Conservation (phyloP, 92 coral and sea anemone species). For the Scolanthus callimorphus region DNA sequence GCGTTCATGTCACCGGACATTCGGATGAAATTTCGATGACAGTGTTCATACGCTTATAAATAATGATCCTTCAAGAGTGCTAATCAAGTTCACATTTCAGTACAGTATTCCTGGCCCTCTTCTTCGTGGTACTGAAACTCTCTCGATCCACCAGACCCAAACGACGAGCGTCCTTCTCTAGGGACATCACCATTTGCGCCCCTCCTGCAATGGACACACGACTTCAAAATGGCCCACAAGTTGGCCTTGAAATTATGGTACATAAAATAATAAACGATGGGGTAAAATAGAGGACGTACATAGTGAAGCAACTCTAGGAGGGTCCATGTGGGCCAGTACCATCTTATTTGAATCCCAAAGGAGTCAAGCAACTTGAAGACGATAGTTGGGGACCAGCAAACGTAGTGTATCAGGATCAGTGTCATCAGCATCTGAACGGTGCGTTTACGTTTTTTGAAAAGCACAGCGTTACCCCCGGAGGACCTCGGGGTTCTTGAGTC, state of each 20-base stretch:
- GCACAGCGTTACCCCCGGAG: slow-evolving; percentile 92
- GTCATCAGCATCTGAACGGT: slow-evolving; percentile 43
- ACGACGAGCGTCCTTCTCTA: neutral
- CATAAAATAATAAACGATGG: slow-evolving; percentile 60
- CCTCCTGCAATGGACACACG: slow-evolving; percentile 18
- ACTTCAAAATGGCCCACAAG: slow-evolving; percentile 35
- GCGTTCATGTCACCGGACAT: too few species aligned
- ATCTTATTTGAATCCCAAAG: slow-evolving; percentile 21
- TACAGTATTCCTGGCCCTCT: neutral
- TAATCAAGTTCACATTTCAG: slow-evolving; percentile 3
- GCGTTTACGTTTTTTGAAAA: slow-evolving; percentile 55
- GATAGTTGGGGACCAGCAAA: slow-evolving; percentile 75
- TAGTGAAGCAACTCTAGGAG: slow-evolving; percentile 61
- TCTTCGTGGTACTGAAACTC: neutral
- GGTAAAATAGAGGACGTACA: slow-evolving; percentile 48
- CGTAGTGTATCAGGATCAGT: slow-evolving; percentile 44
- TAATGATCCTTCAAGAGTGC: too few species aligned
- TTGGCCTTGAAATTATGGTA: slow-evolving; percentile 44
- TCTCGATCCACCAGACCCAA: neutral
- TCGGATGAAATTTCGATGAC: too few species aligned
- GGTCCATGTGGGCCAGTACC: slow-evolving; percentile 60
- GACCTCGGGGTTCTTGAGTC: slow-evolving; percentile 51
- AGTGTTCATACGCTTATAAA: too few species aligned
- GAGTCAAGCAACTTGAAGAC: slow-evolving; percentile 32
- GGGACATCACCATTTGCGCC: neutral